These are phyloP conservation scores for Drosophila gunungcola DNA, from an alignment of 1,140 invertebrate species.

Conservation along the genomic window DNA sequence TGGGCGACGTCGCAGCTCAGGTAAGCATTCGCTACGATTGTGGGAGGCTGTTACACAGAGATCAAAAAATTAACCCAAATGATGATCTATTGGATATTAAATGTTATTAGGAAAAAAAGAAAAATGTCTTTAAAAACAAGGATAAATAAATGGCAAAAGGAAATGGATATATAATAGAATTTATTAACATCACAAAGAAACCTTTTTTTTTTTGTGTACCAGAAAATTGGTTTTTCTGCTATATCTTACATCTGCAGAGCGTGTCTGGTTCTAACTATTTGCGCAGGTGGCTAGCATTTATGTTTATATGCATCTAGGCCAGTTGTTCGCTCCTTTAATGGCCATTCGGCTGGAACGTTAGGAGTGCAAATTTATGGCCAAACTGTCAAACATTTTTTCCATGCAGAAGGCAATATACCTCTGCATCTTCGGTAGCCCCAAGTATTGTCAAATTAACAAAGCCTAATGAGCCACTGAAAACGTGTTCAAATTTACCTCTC, in stretches of 20 bases:
- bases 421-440: constrained; percentile 32
- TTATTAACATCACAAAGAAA: too few species aligned
- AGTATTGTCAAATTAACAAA: constrained; percentile 71
- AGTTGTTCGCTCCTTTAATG: constrained; percentile 78
- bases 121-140: too few species aligned
- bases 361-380: constrained; percentile 57
- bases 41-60: constrained; percentile 20
- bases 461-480: constrained; percentile 57
- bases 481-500: constrained; percentile 26
- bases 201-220: not conserved
- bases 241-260: constrained; percentile 44
- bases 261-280: constrained; percentile 61
- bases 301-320: constrained; percentile 67
- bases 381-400: constrained; percentile 13
- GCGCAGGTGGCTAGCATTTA: constrained; percentile 68
- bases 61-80: not conserved
- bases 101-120: too few species aligned
- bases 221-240: constrained; percentile 1
- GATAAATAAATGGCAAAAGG: too few species aligned
- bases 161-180: too few species aligned
- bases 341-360: constrained; percentile 45
- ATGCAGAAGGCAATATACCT: constrained; percentile 7
- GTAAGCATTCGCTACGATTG: constrained; percentile 66
- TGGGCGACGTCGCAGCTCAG: constrained; percentile 84
- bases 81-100: not conserved